Conservation (phyloP, 2,113 vertebrate genomes). For the Panthera leo region DNA sequence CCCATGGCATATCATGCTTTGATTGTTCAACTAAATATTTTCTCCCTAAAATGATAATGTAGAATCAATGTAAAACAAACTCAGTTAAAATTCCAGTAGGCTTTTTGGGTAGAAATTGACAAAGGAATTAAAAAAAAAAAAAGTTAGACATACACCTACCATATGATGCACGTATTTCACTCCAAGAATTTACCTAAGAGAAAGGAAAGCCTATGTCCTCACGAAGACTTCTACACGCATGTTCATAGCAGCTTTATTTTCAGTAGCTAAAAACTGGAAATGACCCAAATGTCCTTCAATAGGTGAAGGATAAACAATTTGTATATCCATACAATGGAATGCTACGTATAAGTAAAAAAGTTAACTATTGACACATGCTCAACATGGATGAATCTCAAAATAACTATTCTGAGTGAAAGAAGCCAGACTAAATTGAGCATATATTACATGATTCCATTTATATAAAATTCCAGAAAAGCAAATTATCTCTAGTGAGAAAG, state of each 20-base stretch:
- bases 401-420: neutral
- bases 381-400: neutral
- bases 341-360: constrained; percentile 4
- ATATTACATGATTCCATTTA: neutral
- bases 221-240: neutral
- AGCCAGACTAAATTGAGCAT: neutral
- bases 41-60: neutral
- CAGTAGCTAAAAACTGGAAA: constrained; percentile 1
- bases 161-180: neutral
- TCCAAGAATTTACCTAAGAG: neutral
- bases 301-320: neutral
- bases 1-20: neutral
- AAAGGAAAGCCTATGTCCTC: neutral
- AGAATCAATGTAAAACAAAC: neutral
- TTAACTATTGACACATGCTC: neutral
- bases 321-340: neutral
- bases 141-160: neutral
- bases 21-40: neutral
- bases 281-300: neutral
- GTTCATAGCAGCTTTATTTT: neutral
- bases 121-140: neutral
- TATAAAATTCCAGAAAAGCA: constrained; percentile 15
- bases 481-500: neutral
- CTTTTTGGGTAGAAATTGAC: neutral
- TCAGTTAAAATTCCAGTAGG: neutral